Evolutionary conservation across 2,113 vertebrate species (phyloP), one percentile per base, ranked within the genome.

Genomic region (Nicator chloris): DNA sequence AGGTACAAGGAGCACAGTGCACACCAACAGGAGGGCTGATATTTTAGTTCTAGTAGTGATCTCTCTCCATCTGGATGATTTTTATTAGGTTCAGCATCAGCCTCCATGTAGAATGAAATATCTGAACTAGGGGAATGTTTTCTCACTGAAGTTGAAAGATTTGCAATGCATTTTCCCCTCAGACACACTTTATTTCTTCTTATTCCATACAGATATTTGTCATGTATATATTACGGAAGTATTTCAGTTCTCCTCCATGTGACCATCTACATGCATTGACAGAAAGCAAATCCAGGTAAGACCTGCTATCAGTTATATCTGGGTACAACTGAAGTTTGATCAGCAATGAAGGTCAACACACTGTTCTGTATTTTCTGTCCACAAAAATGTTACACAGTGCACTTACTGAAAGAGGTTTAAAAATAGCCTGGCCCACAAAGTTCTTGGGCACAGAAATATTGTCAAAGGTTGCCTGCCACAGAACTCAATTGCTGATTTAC

Each of bases 251-350:
- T 65, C 28, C 53, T 72, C 71, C 40, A 9, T 20, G 64, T 92
- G 76, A 90, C 30, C 64, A 86, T 47, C 88, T 64, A 35, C 1
- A 0, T 78, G 60, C 47, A 35, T 26, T 45, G 63, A 77, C 13
- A 94, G 56, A 91, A 91, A 81, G 64, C 44, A 94, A 90, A 92
- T 70, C 68, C 90, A 94, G 94, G 92, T 93, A 83, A 93, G 85
- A 78, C 17, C 45, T 80, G 54, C 82, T 75, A 44, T 86, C 76
- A 78, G 68, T 86, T 94, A 85, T n/a, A 77, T 81, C 59, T 88
- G 65, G 21, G 42, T 83, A 60, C 68, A 94, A 68, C 33, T 85
- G 70, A 91, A 88, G 91, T 90, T 91, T 90, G 59, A 92, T 90
- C 82, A 79, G 90, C 75, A 88, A 4, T 90, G 82, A 94, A 93